Evolutionary conservation across 1,140 invertebrate genomes (phyloP), one percentile per base, ranked within the genome.

Genomic region (Bradysia coprophila): DNA sequence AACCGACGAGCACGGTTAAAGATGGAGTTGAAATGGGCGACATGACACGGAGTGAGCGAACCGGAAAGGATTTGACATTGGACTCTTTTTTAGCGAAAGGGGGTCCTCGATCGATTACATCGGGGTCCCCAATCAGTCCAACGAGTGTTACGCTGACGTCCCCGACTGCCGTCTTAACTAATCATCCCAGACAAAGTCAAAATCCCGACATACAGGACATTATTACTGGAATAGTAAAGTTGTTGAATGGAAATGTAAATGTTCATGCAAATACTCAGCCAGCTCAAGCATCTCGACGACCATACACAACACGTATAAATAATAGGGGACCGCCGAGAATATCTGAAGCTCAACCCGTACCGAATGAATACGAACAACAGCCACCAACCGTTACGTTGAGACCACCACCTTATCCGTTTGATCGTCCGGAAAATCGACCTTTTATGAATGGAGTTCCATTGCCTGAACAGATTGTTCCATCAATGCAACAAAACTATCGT

Each of bases 191-290:
- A 28, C 24, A 28, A 28, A 60, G 57, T 40, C 53, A 52, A 13
- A 77, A 75, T 56, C 79, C 81, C 16, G 84, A 89, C 56, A 87
- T 90, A 41, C 82, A 90, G 58, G 87, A 90, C 52, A 88, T 91
- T 11, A 85, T 92, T 39, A 86, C 84, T 6, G 86, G 85, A 10
- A 83, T 92, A 28, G 84, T 91, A 0, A 88, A 90, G 56, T 58
- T 91, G 2, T 61, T 91, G 1, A 88, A 90, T 49, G 86, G 86
- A 1, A 88, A 90, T 49, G 83, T 87, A 0, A 84, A 87, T 49
- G 78, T 81, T 1, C 76, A 80, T 49, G 73, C 75, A 1, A 81
- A 81, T 50, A 74, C 72, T 0, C 69, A 70, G 38, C 21, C 11
- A 6, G 54, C 67, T 19, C 46, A 61, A n/a, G n/a, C n/a, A n/a